These are phyloP conservation scores for Sebastes itinus DNA, from an alignment of 2,797 vertebrate genomes.

Conservation along the genomic window DNA sequence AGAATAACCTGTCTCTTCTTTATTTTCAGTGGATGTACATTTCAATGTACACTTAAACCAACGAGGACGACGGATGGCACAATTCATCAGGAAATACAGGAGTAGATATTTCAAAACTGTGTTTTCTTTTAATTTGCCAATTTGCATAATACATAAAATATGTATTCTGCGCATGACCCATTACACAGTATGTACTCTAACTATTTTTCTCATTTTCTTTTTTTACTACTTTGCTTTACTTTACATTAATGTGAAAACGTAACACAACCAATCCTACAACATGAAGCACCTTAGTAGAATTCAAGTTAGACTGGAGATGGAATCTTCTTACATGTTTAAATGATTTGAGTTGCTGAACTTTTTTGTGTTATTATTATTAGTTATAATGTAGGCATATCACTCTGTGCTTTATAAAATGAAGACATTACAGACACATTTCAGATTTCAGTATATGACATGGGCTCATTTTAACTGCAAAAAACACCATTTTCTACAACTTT, in stretches of 20 bases:
- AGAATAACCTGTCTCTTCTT: neutral
- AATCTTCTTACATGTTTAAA: neutral
- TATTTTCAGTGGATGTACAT: constrained; percentile 78
- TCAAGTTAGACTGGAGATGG: neutral
- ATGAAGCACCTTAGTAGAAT: neutral
- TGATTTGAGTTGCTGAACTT: neutral
- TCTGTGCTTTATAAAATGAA: neutral
- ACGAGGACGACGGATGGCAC: neutral
- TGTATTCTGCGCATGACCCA: neutral
- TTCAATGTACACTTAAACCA: constrained; percentile 77
- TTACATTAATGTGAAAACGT: neutral
- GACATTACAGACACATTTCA: neutral
- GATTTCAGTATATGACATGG: neutral
- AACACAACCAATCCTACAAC: neutral
- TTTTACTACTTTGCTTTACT: too few relatives aligned
- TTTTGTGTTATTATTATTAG: neutral
- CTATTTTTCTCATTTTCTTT: too few relatives aligned
- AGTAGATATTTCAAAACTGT: neutral
- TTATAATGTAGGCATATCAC: neutral
- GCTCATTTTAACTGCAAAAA: neutral
- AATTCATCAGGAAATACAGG: neutral
- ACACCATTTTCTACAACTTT: neutral
- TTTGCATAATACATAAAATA: neutral
- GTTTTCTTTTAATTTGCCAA: neutral
- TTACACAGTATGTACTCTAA: neutral